Conservation (phyloP, 2,113 vertebrate genomes). For the Nymphicus hollandicus region DNA sequence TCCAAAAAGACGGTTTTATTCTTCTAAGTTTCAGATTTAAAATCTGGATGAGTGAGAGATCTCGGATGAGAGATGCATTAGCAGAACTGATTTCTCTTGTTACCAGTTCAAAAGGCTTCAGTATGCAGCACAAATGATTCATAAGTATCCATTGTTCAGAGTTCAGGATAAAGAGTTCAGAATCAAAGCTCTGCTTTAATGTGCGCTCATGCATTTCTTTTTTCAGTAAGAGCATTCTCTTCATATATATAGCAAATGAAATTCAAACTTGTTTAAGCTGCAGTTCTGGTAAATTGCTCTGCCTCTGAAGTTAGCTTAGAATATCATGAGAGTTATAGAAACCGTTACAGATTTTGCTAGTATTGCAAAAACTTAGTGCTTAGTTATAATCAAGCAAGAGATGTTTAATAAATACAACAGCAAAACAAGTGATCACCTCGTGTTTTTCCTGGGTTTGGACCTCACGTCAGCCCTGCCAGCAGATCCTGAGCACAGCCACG, state of each 20-base stretch:
- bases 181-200: constrained; percentile 75
- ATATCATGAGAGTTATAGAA: constrained; percentile 63
- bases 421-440: constrained; percentile 27
- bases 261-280: constrained; percentile 72
- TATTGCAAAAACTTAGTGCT: constrained; percentile 65
- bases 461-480: neutral
- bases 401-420: constrained; percentile 59
- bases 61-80: constrained; percentile 69
- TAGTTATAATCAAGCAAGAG: constrained; percentile 63
- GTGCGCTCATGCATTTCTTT: constrained; percentile 67
- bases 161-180: constrained; percentile 74
- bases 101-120: constrained; percentile 75
- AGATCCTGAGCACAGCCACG: neutral
- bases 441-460: constrained; percentile 37
- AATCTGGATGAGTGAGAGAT: constrained; percentile 69
- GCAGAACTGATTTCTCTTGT: constrained; percentile 77
- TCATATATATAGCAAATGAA: constrained; percentile 70
- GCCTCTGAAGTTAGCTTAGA: constrained; percentile 67
- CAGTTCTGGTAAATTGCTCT: constrained; percentile 68
- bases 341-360: constrained; percentile 60
- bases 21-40: constrained; percentile 68
- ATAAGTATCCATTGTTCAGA: constrained; percentile 77
- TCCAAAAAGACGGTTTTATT: constrained; percentile 42
- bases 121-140: constrained; percentile 74
- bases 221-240: constrained; percentile 69